Percentiles rank a stretch among this genome's conserved stretches.
phyloP scores from a whole-genome alignment of 1,140 invertebrate species.

The Drosophila leontia region DNA sequence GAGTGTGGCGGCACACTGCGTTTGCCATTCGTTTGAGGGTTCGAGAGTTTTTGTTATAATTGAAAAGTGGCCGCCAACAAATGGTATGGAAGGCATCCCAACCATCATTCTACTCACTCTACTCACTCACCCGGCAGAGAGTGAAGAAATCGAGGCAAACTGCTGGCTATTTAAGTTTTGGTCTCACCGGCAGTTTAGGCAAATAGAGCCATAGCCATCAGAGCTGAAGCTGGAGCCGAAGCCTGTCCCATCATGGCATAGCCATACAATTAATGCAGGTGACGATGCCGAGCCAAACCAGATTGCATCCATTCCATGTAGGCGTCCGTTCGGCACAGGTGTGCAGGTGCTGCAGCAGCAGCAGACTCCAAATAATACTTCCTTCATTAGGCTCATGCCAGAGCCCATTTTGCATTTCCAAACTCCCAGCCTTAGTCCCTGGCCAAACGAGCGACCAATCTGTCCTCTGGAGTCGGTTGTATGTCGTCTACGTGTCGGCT shows the following conservation, averaged over 20 bases:
- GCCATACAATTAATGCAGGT: conserved; percentile 73
- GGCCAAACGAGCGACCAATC: conserved; percentile 6
- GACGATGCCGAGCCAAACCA: conserved; percentile 51
- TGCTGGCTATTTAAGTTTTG: conserved; percentile 65
- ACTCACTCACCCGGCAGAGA: background rate
- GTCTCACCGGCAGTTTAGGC: conserved; percentile 44
- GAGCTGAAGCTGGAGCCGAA: conserved; percentile 4
- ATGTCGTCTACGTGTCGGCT: conserved; percentile 37
- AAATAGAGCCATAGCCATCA: conserved; percentile 58
- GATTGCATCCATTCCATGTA: conserved; percentile 38
- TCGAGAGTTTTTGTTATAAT: conserved; percentile 66
- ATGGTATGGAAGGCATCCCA: conserved; percentile 16
- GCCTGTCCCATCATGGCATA: conserved; percentile 24
- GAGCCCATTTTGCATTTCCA: conserved; percentile 17
- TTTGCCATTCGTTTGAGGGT: conserved; percentile 56
- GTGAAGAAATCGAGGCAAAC: conserved; percentile 26
- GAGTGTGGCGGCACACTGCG: conserved; percentile 51
- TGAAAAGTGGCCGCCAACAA: conserved; percentile 62
- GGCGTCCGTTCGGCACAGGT: conserved; percentile 39
- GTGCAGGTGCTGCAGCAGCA: conserved; percentile 26
- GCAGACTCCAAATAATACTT: conserved; percentile 48
- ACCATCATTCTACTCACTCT: conserved; percentile 3
- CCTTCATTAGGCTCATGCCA: conserved; percentile 56
- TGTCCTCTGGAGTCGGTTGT: conserved; percentile 24
- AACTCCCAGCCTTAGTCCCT: background rate